Conservation (phyloP, 30 jellyfish, hydroid and myxozoan species). For the Hydractinia symbiolongicarpus region DNA sequence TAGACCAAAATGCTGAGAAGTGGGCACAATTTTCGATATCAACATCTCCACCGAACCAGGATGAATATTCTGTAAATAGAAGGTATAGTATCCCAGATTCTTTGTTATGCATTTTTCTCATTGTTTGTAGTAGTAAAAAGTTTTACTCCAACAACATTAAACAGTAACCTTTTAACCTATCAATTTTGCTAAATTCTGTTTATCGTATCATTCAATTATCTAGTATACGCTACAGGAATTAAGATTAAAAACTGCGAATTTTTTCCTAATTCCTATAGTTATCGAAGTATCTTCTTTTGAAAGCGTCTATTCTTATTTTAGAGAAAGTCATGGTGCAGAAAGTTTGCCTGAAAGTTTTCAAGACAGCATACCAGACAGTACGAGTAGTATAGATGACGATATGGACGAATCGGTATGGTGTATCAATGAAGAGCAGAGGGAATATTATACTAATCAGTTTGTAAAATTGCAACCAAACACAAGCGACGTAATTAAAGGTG, state of each 20-base stretch:
- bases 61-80: neutral
- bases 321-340: conserved; percentile 42
- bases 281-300: too few species aligned
- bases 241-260: too few species aligned
- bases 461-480: conserved; percentile 69
- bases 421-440: conserved; percentile 76
- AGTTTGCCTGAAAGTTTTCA: conserved; percentile 35
- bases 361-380: conserved; percentile 55
- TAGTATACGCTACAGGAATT: too few species aligned
- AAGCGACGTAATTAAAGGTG: conserved; percentile 77
- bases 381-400: conserved; percentile 61
- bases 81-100: too few species aligned
- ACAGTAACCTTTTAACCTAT: too few species aligned
- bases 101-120: too few species aligned
- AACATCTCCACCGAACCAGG: conserved; percentile 15
- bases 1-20: neutral
- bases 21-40: conserved; percentile 32
- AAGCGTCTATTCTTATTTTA: neutral
- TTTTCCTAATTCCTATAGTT: too few species aligned
- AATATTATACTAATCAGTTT: conserved; percentile 78
- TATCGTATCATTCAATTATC: too few species aligned
- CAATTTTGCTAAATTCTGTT: too few species aligned
- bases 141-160: too few species aligned
- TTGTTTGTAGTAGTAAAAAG: too few species aligned
- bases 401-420: conserved; percentile 70